A percentile compares a stretch with the other conserved stretches of the same genome.
These are phyloP conservation scores for Psammodynastes pulverulentus DNA, from an alignment of 2,113 vertebrate genomes.

Conservation along the genomic window DNA sequence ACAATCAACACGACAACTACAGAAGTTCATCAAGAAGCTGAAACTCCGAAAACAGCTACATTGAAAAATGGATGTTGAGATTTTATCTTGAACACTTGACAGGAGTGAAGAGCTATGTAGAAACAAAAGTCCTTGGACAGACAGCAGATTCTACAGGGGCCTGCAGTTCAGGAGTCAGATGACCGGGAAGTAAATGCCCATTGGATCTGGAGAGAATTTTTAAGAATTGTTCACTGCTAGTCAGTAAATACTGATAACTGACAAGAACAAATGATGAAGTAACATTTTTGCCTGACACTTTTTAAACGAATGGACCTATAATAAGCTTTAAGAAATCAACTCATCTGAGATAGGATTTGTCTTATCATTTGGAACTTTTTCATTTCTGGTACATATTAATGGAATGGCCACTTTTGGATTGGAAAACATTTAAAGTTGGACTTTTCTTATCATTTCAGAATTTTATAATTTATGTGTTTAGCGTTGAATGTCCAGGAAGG, in stretches of 20 bases:
- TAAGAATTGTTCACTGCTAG: background rate
- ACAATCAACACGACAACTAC: conserved; percentile 71
- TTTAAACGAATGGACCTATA: background rate
- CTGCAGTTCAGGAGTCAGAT: background rate
- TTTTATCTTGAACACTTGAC: background rate
- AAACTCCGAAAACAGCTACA: conserved; percentile 39
- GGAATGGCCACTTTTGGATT: background rate
- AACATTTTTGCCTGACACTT: accelerated
- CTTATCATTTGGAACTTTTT: background rate
- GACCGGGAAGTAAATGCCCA: background rate
- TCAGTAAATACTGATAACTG: accelerated
- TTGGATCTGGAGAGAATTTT: accelerated
- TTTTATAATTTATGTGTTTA: background rate
- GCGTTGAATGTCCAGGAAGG: background rate
- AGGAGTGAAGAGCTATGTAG: accelerated
- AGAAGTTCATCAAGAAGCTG: conserved; percentile 64
- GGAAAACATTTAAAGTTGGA: background rate
- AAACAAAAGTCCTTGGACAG: background rate
- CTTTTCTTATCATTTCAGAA: background rate
- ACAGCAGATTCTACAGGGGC: accelerated
- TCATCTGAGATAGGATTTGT: conserved; percentile 1
- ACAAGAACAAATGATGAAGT: accelerated
- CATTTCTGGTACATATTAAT: background rate
- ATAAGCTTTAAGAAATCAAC: background rate
- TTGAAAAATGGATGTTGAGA: conserved; percentile 62